Base-by-base conservation (phyloP, 2,888 invertebrate species). In the Leptinotarsa rubiginosa region DNA sequence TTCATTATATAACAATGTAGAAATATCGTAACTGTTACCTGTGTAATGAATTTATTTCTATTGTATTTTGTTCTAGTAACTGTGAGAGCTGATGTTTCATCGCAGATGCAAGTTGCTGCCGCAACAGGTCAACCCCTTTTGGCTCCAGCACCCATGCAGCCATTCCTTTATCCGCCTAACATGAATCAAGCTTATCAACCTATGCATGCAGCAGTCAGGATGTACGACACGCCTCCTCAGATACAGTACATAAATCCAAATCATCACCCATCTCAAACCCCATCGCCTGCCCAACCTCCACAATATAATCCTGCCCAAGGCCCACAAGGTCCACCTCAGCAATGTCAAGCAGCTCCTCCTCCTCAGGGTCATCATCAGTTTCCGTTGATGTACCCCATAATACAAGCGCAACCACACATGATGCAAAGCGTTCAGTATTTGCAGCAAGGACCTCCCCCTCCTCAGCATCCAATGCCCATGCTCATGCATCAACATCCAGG, bases 81-180 rank as follows among this genome's bases (percentile, higher is more conserved):
- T 73, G 85, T 88, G 79, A 83, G 88, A 31, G 89, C 91, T 69
- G 92, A 92, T 81, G 91, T 92, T 81, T 89, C 92, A 85, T 92
- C 93, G 20, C 93, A 94, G 84, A 94, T 96, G 91, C 96, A 95
- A 85, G 95, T 95, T 77, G 93, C 94, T 31, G 94, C 91, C 22
- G 92, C 92, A 76, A 95, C 95, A 54, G 96, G 96, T 0, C 96
- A 95, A 87, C 96, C 96, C 4, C 89, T 97, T 74, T 88, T 96
- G 82, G 94, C 96, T 56, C 93, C 95, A 25, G 94, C 93, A 22
- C 94, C 95, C 15, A 89, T 96, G 85, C 93, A 92, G 85, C 93
- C 90, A 68, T 87, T 87, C 77, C 85, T 87, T 49, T 87, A 87
- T 69, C 86, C 85, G 69, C 86, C 87, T 15, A 83, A 84, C 25